Evolutionary conservation across 2,113 vertebrate species (phyloP), one percentile per base, ranked within the genome.

Genomic region (Albula goreensis): DNA sequence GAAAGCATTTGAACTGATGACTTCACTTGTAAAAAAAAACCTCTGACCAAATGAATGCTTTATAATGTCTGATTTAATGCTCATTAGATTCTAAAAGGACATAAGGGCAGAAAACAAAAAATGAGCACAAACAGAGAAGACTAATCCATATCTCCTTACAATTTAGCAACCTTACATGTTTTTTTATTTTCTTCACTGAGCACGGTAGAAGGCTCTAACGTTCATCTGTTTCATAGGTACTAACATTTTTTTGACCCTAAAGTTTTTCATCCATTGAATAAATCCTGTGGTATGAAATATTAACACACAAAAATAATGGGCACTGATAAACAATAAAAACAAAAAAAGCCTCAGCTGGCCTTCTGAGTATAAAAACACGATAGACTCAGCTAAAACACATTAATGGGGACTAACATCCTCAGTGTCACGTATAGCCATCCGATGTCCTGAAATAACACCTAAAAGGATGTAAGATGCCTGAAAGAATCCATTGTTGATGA

Each of bases 381-480:
- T 41, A 41, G 31, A 41, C 31, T 41, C 31, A 41, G 31, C 31
- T 41, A 41, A 41, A 41, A 41, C 31, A 41, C 31, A 41, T 41
- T 41, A 41, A 41, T 41, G 31, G 31, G 31, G 31, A 41, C 0
- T 41, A 41, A 41, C 31, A 15, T 60, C 12, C 12, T 60, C 57
- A 15, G 57, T 60, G 57, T 15, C 17, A 15, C 17, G 53, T 56
- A 60, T 60, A 15, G 57, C 17, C 57, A 60, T 60, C 4, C 66
- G 51, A 66, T 84, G 41, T 77, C 70, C 70, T 50, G 41, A 56
- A 78, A 78, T 31, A 70, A 77, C n/a, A 74, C 60, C 17, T 66
- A 5, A 66, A 3, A 22, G 31, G 31, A 15, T 66, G 53, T 51
- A 51, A 13, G 7, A 25, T 1, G 31, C 31, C 31, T 41, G 70